Base-by-base conservation (phyloP, 2,888 invertebrate genomes). In the Ganaspis brasiliensis region DNA sequence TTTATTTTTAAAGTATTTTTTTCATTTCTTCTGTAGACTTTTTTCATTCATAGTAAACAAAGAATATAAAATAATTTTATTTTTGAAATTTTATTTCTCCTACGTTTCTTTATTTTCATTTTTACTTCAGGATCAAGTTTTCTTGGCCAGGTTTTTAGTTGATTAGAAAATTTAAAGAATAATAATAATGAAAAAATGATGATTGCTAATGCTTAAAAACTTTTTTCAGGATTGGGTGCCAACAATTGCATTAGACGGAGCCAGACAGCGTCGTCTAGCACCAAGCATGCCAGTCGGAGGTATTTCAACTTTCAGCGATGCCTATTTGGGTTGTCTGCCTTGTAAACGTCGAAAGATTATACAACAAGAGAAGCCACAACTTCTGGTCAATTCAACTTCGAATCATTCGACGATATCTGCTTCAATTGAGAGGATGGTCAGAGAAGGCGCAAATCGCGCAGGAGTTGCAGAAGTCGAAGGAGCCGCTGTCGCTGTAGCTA, bases 281-380 rank as follows among this genome's bases (percentile, higher is more conserved):
- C 88, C 88, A 76, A 78, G 83, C 74, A 81, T 86, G 26, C 81
- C 87, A 55, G 82, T 86, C 12, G 83, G 82, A n/a, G 85, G 84
- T 1, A 84, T 89, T 12, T 81, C 89, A 1, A 94, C 96, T 35
- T 96, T 96, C 91, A 98, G 98, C 88, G 98, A 98, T 92, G 97
- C 97, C 0, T 98, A 98, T 91, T 92, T 98, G 59, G 95, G 96
- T 9, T 97, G 97, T 12, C 96, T 98, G 95, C 97, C 98, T 14
- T 95, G 96, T 55, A 97, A 98, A 91, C 94, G 98, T 78, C 95
- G 98, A 81, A 96, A 97, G 90, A 93, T 97, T 87, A 93, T 94
- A 90, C 94, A 92, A 86, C 92, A 92, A 91, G 93, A 90, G 73
- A 91, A 90, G 76, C 90, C 91, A 37, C 88, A 89, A 55, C 82